Evolutionary conservation across 2,797 vertebrate genomes (phyloP).

Genomic region (Arrhamphus sclerolepis): DNA sequence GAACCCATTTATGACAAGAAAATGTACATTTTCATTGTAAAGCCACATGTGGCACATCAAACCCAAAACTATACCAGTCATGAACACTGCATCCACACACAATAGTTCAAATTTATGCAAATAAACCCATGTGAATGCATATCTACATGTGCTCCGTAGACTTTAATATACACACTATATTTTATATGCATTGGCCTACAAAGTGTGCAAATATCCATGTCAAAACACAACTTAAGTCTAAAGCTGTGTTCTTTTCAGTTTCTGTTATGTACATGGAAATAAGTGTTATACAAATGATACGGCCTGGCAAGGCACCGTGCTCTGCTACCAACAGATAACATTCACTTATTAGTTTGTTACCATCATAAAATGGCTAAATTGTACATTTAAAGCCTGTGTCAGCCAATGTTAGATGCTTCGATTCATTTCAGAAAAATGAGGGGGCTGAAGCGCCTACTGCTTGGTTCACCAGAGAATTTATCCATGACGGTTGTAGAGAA

Average conservation of each 20-base stretch:
- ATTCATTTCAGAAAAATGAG: constrained; percentile 59
- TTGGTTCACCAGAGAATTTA: constrained; percentile 50
- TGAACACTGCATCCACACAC: constrained; percentile 14
- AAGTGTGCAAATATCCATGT: constrained; percentile 44
- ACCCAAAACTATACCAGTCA: constrained; percentile 12
- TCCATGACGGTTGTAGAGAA: constrained; percentile 29
- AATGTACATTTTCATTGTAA: constrained; percentile 18
- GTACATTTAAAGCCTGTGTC: constrained; percentile 66
- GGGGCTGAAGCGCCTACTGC: constrained; percentile 55
- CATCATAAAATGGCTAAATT: constrained; percentile 59
- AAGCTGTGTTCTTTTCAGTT: constrained; percentile 52
- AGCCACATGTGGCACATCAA: constrained; percentile 13
- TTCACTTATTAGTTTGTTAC: constrained; percentile 70
- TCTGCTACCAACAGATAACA: constrained; percentile 73
- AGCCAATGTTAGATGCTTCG: constrained; percentile 61
- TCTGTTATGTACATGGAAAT: constrained; percentile 59
- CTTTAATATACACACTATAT: constrained; percentile 24
- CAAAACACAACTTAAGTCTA: constrained; percentile 49
- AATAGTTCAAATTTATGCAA: constrained; percentile 20
- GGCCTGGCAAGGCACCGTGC: constrained; percentile 46
- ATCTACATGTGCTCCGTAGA: constrained; percentile 13
- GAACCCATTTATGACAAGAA: constrained; percentile 13
- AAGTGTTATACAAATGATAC: constrained; percentile 51
- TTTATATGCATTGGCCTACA: constrained; percentile 23
- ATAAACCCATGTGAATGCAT: constrained; percentile 30